A percentile compares a stretch with the other conserved stretches of the same genome.
Evolutionary conservation across 2,888 invertebrate species (phyloP).

Genomic region (Tetramorium bicarinatum): DNA sequence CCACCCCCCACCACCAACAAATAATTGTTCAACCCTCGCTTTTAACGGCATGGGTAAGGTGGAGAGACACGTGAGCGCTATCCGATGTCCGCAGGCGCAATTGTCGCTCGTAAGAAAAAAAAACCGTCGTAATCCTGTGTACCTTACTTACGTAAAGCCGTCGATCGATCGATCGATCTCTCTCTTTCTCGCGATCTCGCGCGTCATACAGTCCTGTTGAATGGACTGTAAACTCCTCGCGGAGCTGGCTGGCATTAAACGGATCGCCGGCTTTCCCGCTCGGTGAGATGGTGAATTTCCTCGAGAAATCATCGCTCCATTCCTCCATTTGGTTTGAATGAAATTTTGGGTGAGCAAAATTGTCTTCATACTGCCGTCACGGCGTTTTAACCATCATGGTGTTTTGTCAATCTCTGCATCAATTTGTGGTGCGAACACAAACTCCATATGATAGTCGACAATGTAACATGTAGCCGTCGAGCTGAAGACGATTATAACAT

Average conservation of each 20-base stretch:
- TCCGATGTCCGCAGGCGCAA: conserved; percentile 76
- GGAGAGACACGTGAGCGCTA: conserved; percentile 76
- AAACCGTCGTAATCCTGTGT: conserved; percentile 57
- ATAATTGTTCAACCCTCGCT: conserved; percentile 68
- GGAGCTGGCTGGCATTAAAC: conserved; percentile 47
- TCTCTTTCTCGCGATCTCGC: conserved; percentile 72
- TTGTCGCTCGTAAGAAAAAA: conserved; percentile 65
- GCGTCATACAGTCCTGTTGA: conserved; percentile 7
- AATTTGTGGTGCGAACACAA: not conserved
- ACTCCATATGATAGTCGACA: not conserved
- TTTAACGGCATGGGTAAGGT: conserved; percentile 77
- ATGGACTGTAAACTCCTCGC: not conserved
- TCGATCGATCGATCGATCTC: conserved; percentile 77
- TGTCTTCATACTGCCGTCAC: conserved; percentile 1
- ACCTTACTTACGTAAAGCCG: conserved; percentile 61
- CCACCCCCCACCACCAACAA: conserved; percentile 66
- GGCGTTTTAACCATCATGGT: not conserved
- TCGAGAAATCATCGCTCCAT: conserved; percentile 8
- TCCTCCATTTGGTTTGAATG: not conserved
- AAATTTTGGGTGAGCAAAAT: not conserved
- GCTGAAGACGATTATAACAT: not conserved
- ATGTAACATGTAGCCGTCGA: not conserved
- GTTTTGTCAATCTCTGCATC: not conserved
- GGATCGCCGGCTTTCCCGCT: not conserved
- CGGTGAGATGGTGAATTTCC: not conserved